Percentiles rank a stretch among this genome's conserved stretches.
Evolutionary conservation across 2,797 vertebrate genomes (phyloP).

Genomic region (Carcharodon carcharias): DNA sequence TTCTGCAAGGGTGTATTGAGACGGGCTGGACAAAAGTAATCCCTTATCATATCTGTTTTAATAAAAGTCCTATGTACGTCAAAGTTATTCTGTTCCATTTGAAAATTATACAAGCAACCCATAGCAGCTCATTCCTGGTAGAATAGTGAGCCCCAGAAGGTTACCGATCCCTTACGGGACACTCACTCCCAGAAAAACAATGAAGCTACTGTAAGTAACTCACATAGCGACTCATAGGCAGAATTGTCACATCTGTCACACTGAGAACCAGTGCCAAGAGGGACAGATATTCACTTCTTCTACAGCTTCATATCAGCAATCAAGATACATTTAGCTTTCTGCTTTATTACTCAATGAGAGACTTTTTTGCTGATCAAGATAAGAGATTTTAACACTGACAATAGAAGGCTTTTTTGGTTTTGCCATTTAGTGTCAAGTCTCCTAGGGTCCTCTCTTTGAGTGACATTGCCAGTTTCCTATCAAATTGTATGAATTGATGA

Average conservation of each 20-base stretch:
- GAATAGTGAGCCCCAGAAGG: not conserved
- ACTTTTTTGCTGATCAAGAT: not conserved
- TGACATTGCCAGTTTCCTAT: not conserved
- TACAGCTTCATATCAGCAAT: not conserved
- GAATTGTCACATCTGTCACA: not conserved
- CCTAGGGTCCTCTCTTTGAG: not conserved
- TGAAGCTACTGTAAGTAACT: not conserved
- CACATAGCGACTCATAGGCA: too few species aligned
- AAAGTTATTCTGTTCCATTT: not conserved
- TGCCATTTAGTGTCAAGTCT: not conserved
- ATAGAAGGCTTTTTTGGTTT: not conserved
- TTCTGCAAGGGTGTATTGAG: not conserved
- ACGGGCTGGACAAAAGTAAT: not conserved
- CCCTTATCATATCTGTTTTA: not conserved
- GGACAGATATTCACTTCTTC: not conserved
- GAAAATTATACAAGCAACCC: not conserved
- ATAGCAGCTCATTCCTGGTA: not conserved
- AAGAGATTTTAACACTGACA: not conserved
- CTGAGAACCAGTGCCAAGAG: not conserved
- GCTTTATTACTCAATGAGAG: not conserved
- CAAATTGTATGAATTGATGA: not conserved
- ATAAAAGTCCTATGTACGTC: not conserved
- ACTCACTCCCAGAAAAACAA: not conserved
- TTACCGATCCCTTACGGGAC: not conserved
- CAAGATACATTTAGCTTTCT: not conserved